Evolutionary conservation across 1,140 invertebrate genomes (phyloP), one percentile per base, ranked within the genome.

Genomic region (Acromyrmex heyeri): DNA sequence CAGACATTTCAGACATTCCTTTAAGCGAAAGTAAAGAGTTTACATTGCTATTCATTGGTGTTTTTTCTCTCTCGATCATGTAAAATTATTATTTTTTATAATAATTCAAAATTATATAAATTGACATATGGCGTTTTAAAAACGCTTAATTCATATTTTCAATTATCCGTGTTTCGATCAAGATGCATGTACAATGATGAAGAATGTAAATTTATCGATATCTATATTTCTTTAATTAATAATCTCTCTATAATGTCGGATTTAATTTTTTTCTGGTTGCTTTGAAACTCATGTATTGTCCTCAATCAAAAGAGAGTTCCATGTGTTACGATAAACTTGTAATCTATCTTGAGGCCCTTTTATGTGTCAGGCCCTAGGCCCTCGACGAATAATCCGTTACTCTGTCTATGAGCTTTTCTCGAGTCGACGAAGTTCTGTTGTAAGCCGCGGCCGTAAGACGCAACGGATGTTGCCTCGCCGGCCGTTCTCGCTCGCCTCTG

Each of bases 391-490:
- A 83, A 83, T 83, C 69, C 69, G n/a, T 24, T 38, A 14, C 38
- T 30, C 67, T n/a, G 38, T 61, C 67, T 69, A 21, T 50, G 79
- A 61, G 67, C 79, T 75, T 38, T 73, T 24, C 24, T 21, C 64
- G 30, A 61, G 24, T 61, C 79, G 55, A 34, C 79, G 55, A 83
- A 83, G 79, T 75, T 83, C 69, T 57, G 69, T 50, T 83, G 79
- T 83, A 83, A 83, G 57, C 79, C 69, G 69, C 55, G 79, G 55
- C 44, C 79, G 69, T 62, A 79, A 79, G 59, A 86, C 76, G 81
- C 57, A 62, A 55, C 72, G 50, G 18, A 85, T 86, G 87, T 69
- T 67, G 59, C 70, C n/a, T 50, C 50, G n/a, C n/a, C 79, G 67
- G 67, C 67, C n/a, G 57, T 53, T 85, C 44, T 72, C 78, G 81